Conservation (phyloP, 2,113 vertebrate species). For the Ctenomys sociabilis region DNA sequence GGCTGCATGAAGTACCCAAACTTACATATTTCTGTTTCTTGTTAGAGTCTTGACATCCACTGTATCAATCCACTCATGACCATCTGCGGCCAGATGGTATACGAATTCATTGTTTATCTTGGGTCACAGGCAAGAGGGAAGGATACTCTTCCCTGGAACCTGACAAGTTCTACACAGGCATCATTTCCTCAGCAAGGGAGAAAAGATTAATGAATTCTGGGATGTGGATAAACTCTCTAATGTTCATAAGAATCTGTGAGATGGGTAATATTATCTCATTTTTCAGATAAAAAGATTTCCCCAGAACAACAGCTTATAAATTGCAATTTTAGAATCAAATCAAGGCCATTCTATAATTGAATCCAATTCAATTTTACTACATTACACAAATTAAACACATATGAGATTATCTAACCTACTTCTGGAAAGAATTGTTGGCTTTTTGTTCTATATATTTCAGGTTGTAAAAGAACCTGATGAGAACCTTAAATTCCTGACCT, state of each 20-base stretch:
- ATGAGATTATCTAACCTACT: background rate
- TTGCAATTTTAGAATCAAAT: conserved; percentile 44
- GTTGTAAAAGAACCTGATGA: background rate
- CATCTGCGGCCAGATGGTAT: background rate
- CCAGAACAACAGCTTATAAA: background rate
- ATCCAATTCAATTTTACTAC: background rate
- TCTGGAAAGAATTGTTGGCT: background rate
- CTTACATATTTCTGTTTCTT: background rate
- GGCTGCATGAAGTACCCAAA: background rate
- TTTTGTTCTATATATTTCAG: conserved; percentile 33
- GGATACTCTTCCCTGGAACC: background rate
- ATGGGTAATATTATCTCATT: background rate
- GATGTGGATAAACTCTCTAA: background rate
- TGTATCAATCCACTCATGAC: background rate
- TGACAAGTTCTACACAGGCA: background rate
- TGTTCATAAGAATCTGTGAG: background rate
- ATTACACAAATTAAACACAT: background rate
- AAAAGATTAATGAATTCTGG: background rate
- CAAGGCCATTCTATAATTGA: conserved; percentile 36
- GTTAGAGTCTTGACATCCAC: background rate
- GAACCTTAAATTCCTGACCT: conserved; percentile 31
- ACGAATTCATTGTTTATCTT: background rate
- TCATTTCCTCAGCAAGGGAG: background rate
- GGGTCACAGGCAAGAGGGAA: background rate
- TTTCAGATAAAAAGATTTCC: conserved; percentile 41